These are phyloP conservation scores for Cataglyphis livida DNA, from an alignment of 2,888 invertebrate genomes.

Conservation along the genomic window DNA sequence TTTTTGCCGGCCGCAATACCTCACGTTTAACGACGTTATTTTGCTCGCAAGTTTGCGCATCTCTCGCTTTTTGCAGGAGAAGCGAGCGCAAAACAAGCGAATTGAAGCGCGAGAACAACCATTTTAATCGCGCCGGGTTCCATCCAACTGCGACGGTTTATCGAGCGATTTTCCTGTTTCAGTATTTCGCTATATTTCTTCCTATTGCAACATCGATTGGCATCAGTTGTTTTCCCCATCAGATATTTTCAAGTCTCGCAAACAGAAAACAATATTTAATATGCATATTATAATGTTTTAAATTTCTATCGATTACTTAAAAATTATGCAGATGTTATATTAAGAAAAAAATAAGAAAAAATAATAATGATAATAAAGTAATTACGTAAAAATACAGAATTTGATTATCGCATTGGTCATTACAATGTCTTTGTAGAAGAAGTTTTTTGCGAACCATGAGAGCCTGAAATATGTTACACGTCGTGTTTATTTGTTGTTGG, in stretches of 20 bases:
- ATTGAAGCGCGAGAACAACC: conserved; percentile 11
- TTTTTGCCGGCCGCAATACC: conserved; percentile 38
- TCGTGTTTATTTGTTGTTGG: not conserved
- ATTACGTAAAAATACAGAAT: not conserved
- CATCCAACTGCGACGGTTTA: conserved; percentile 28
- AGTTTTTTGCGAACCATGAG: not conserved
- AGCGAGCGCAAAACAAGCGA: conserved; percentile 29
- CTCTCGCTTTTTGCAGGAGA: conserved; percentile 23
- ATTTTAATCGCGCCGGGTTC: conserved; percentile 45
- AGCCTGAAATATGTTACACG: not conserved
- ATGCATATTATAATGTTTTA: not conserved
- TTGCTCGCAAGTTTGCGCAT: conserved; percentile 28
- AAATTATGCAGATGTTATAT: not conserved
- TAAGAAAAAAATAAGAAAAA: not conserved
- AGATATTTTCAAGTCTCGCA: conserved; percentile 1
- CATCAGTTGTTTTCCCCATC: not conserved
- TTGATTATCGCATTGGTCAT: not conserved
- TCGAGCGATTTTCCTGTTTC: conserved; percentile 33
- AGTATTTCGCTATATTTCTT: not conserved
- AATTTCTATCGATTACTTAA: not conserved
- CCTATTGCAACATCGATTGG: conserved; percentile 18
- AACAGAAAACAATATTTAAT: conserved; percentile 18
- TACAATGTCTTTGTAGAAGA: not conserved
- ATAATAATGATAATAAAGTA: not conserved
- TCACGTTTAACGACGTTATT: conserved; percentile 57